phyloP scores from a whole-genome alignment of 2,113 vertebrate species.

The Gadus macrocephalus region DNA sequence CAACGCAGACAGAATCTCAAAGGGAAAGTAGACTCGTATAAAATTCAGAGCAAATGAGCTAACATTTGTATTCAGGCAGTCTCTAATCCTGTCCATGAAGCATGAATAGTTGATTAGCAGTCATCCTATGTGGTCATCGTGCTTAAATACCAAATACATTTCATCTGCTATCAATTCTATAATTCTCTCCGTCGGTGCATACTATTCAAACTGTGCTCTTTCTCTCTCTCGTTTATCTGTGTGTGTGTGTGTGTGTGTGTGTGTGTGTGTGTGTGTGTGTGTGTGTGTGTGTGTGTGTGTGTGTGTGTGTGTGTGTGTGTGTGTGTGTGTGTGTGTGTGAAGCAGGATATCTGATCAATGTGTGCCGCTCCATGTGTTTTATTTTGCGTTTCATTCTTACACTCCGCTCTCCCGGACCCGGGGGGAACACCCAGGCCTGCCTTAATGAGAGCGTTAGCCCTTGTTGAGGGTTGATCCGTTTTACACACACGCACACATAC shows the following conservation, averaged over 20 bases:
- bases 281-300: too few relatives aligned
- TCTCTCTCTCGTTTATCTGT: neutral
- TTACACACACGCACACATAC: neutral
- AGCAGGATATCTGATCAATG: slow-evolving; percentile 13
- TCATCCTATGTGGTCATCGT: too few relatives aligned
- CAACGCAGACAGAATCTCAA: neutral
- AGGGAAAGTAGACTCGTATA: neutral
- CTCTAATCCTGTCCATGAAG: slow-evolving; percentile 4
- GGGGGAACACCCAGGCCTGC: slow-evolving; percentile 40
- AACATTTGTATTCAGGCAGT: neutral
- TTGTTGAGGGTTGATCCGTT: slow-evolving; percentile 7
- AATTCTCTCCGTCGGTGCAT: neutral
- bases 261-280: too few relatives aligned
- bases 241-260: too few relatives aligned
- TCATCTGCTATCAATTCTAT: neutral
- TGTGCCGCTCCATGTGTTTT: slow-evolving; percentile 12
- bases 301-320: too few relatives aligned
- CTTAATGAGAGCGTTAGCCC: slow-evolving; percentile 10
- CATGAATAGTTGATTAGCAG: neutral
- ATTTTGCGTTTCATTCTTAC: slow-evolving; percentile 27
- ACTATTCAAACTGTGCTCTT: neutral
- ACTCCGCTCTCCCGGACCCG: slow-evolving; percentile 27
- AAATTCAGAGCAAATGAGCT: neutral
- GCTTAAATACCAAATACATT: too few relatives aligned
- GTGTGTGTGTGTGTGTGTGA: too few relatives aligned